These are phyloP conservation scores for Coleophora flavipennella DNA, from an alignment of 2,888 invertebrate genomes.

Conservation along the genomic window DNA sequence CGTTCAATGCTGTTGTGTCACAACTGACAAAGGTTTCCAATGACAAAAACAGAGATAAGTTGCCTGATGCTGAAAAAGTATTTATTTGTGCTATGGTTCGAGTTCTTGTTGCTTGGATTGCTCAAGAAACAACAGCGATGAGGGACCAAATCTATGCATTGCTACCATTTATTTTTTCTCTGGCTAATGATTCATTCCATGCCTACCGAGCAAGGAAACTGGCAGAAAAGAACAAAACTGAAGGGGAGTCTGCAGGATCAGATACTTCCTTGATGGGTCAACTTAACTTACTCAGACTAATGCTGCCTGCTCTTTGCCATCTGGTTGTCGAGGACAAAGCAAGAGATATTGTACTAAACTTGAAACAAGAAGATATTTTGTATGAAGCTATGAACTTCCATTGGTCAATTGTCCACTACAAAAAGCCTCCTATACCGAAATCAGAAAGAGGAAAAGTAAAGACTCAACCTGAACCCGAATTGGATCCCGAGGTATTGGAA, in stretches of 20 bases:
- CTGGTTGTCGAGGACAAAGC: slow-evolving; percentile 92
- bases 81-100: slow-evolving; percentile 90
- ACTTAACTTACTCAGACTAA: slow-evolving; percentile 82
- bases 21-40: slow-evolving; percentile 81
- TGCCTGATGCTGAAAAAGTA: slow-evolving; percentile 79
- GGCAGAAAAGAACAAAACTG: slow-evolving; percentile 77
- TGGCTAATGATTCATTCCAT: slow-evolving; percentile 88
- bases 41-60: slow-evolving; percentile 80
- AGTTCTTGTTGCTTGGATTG: slow-evolving; percentile 90
- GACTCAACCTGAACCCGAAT: slow-evolving; percentile 82
- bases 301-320: slow-evolving; percentile 92
- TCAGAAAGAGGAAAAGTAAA: slow-evolving; percentile 83
- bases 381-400: slow-evolving; percentile 86
- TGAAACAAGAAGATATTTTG: slow-evolving; percentile 85
- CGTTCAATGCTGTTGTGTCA: slow-evolving; percentile 86
- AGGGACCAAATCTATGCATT: slow-evolving; percentile 85
- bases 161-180: slow-evolving; percentile 84
- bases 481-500: slow-evolving; percentile 81
- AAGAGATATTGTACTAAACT: slow-evolving; percentile 82
- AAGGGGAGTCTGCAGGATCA: slow-evolving; percentile 64
- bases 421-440: slow-evolving; percentile 85
- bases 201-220: slow-evolving; percentile 78
- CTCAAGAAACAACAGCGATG: slow-evolving; percentile 92
- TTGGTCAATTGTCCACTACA: slow-evolving; percentile 90
- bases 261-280: slow-evolving; percentile 65